These are phyloP conservation scores for Riptortus pedestris DNA, from an alignment of 1,140 invertebrate genomes.

Conservation along the genomic window DNA sequence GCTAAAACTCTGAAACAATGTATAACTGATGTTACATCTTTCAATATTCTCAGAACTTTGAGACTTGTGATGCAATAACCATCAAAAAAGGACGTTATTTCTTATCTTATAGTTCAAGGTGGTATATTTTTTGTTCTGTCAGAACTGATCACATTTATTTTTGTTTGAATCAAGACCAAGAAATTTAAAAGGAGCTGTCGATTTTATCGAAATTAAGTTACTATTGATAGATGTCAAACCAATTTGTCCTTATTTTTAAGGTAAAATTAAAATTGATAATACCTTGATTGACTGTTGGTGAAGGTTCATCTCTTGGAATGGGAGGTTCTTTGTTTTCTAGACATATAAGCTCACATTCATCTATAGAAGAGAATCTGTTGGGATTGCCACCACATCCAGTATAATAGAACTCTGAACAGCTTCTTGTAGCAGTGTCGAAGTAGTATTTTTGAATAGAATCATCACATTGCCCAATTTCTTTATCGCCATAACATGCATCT, in stretches of 20 bases:
- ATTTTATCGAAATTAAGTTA: too few species aligned
- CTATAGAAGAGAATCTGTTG: conserved; percentile 45
- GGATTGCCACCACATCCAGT: conserved; percentile 60
- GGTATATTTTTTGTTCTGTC: too few species aligned
- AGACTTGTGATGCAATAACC: too few species aligned
- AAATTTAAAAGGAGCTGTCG: too few species aligned
- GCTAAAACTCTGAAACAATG: too few species aligned
- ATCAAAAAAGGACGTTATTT: too few species aligned
- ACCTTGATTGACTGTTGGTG: conserved; percentile 11
- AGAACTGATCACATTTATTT: too few species aligned
- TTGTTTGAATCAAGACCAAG: too few species aligned
- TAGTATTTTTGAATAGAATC: conserved; percentile 57
- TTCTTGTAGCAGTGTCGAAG: conserved; percentile 53
- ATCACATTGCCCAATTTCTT: conserved; percentile 60
- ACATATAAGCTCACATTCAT: conserved; percentile 40
- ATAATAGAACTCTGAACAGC: conserved; percentile 56
- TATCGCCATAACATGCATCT: conserved; percentile 61
- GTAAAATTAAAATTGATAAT: neutral
- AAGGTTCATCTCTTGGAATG: neutral
- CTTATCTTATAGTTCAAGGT: too few species aligned
- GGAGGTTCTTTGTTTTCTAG: conserved; percentile 8
- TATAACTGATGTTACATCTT: too few species aligned
- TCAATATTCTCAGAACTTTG: too few species aligned
- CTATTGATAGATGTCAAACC: too few species aligned
- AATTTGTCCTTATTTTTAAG: neutral